Evolutionary conservation across 2,888 invertebrate species (phyloP).

Genomic region (Aleiodes testaceus): DNA sequence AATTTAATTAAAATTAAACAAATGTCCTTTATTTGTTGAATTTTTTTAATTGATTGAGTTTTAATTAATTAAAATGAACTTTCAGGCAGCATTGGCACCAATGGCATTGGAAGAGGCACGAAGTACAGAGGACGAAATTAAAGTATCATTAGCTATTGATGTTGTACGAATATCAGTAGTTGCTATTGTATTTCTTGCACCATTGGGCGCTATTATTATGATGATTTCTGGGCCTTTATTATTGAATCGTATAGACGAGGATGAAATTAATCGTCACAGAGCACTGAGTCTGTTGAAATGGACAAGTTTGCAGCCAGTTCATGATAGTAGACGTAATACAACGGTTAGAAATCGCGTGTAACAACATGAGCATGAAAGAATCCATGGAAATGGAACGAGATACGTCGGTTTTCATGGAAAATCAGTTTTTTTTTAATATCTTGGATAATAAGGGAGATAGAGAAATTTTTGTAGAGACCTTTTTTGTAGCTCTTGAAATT

Average conservation of each 20-base stretch:
- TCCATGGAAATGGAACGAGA: too few relatives aligned
- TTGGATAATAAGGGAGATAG: too few relatives aligned
- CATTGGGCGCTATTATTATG: conserved; percentile 63
- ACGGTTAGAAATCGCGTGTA: neutral
- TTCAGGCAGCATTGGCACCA: conserved; percentile 80
- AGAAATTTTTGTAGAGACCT: too few relatives aligned
- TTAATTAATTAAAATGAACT: neutral
- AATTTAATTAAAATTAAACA: too few relatives aligned
- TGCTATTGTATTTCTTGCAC: conserved; percentile 64
- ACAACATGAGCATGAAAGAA: too few relatives aligned
- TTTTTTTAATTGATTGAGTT: too few relatives aligned
- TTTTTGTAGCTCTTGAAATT: too few relatives aligned
- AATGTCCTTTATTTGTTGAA: too few relatives aligned
- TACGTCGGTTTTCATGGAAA: too few relatives aligned
- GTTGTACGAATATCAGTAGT: conserved; percentile 62
- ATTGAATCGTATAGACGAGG: conserved; percentile 57
- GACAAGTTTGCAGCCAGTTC: conserved; percentile 49
- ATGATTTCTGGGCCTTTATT: conserved; percentile 63
- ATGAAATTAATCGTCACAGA: conserved; percentile 49
- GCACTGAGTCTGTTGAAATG: conserved; percentile 48
- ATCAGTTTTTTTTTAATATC: too few relatives aligned
- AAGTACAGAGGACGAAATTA: conserved; percentile 45
- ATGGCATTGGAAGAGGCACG: conserved; percentile 73
- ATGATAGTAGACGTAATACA: neutral
- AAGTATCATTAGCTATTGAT: conserved; percentile 61